Conservation (phyloP, 2,797 vertebrate species). For the Cynopterus sphinx region DNA sequence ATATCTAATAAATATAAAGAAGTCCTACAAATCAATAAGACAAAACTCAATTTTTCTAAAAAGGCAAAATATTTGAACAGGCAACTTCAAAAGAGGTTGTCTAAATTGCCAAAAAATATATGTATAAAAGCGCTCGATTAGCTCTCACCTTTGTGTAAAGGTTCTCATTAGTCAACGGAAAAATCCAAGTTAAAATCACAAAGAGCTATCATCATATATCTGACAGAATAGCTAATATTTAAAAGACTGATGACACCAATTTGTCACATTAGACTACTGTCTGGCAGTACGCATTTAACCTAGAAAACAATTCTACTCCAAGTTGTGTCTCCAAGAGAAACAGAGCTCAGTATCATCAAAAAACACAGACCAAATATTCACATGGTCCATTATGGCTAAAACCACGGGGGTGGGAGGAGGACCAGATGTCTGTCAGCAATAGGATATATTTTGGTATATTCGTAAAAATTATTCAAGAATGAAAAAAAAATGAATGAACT, state of each 20-base stretch:
- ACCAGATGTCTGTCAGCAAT: neutral
- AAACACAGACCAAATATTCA: neutral
- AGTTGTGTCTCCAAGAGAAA: neutral
- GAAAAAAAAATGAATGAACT: neutral
- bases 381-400: neutral
- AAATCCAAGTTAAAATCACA: neutral
- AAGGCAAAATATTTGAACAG: neutral
- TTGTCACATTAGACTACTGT: neutral
- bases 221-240: neutral
- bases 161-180: neutral
- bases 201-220: neutral
- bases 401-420: too few relatives aligned
- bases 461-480: neutral
- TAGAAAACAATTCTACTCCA: neutral
- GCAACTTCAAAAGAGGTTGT: neutral
- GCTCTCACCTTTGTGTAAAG: neutral
- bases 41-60: neutral
- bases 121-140: neutral
- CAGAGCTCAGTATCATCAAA: neutral
- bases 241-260: neutral
- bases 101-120: neutral
- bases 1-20: neutral
- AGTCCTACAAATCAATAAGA: neutral
- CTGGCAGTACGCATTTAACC: neutral
- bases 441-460: neutral